phyloP scores from a whole-genome alignment of 2,797 vertebrate genomes.

The Eremophila alpestris region DNA sequence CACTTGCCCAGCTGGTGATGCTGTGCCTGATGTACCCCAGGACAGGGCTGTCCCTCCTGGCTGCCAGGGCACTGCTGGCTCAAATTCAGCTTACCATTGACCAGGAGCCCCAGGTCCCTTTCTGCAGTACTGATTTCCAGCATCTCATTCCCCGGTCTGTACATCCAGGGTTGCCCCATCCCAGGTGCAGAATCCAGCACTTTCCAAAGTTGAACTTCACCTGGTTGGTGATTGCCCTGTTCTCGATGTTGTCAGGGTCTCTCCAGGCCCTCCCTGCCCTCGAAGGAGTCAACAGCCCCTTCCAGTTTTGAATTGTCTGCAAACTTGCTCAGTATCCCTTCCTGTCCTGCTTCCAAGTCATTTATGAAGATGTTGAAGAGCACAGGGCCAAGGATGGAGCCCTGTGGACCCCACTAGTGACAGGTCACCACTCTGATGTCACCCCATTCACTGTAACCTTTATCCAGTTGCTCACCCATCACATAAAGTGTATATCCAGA shows the following conservation, averaged over 20 bases:
- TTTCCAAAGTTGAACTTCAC: neutral
- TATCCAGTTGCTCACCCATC: neutral
- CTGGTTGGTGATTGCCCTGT: too few relatives aligned
- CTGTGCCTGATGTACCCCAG: neutral
- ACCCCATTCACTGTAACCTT: neutral
- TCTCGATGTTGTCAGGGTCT: neutral
- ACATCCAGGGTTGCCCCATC: neutral
- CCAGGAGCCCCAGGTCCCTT: neutral
- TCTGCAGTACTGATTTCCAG: neutral
- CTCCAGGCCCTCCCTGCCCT: neutral
- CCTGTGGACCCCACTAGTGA: neutral
- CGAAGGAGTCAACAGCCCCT: neutral
- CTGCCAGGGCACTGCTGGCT: neutral
- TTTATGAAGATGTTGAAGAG: neutral
- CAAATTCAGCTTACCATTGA: neutral
- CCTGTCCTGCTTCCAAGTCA: neutral
- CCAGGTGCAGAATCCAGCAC: neutral
- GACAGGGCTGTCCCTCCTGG: neutral
- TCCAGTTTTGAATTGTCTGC: neutral
- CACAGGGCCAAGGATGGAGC: neutral
- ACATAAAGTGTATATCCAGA: neutral
- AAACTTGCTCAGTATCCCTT: too few relatives aligned
- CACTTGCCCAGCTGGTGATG: rapidly evolving
- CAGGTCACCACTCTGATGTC: neutral
- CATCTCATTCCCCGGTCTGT: neutral